Base-by-base conservation (phyloP, 2,113 vertebrate genomes). In the Ictalurus furcatus region DNA sequence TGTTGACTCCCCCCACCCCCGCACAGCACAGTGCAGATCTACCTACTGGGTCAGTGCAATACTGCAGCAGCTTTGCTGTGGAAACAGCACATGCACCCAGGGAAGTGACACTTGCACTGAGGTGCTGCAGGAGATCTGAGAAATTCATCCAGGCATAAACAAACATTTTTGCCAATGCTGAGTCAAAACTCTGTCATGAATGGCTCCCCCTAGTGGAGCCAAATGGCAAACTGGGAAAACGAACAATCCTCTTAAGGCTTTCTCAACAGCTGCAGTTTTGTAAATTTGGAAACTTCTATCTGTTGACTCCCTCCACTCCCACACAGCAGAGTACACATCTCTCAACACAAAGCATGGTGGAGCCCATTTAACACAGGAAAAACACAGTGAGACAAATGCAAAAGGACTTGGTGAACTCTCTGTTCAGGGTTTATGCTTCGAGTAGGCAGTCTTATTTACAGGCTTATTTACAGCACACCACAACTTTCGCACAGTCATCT, bases 401-500 rank as follows among this genome's bases (percentile, higher is more conserved):
- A 21, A 76, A 69, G 76, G 21, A 61, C n/a, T 80, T 7, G 52
- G 28, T 80, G 28, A 58, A 21, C 16, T 69, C 63, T 69, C 63
- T 30, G 23, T 23, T 17, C 28, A 65, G 16, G 13, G 63, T 7
- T 69, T 69, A 28, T 85, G 63, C 13, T 40, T n/a, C 2, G 1
- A 63, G 12, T 61, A 81, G 52, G 5, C 2, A 23, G 40, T 79
- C 44, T 79, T 79, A 52, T 52, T 48, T 28, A 65, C 59, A 84
- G 30, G 21, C 28, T 48, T 84, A 23, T 40, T 63, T 84, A 28
- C 37, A 84, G 21, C 13, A 65, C 23, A 17, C 58, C 63, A 95
- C 94, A 95, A 93, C 95, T 95, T 94, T 94, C 93, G 93, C 93
- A 89, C 88, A 91, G 92, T 95, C 95, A 94, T 94, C 94, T 95